Percentiles rank a stretch among this genome's conserved stretches.
Conservation (phyloP, 2,797 vertebrate species). For the Morus bassanus region DNA sequence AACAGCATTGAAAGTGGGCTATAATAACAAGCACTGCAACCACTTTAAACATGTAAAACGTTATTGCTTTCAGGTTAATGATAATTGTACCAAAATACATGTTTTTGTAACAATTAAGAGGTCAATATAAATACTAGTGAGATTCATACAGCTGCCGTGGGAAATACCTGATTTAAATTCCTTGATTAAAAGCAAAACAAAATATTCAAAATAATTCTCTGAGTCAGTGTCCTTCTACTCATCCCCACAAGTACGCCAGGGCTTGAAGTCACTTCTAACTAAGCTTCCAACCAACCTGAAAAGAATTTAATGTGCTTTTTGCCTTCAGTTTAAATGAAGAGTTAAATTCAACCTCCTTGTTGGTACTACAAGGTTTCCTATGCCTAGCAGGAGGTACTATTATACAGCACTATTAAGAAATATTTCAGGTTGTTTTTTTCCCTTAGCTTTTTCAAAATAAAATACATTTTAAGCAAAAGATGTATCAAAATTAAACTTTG, state of each 20-base stretch:
- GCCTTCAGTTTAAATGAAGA: not conserved
- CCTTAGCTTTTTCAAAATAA: not conserved
- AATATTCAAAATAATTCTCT: not conserved
- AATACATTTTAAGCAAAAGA: not conserved
- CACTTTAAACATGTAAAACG: slow-evolving; percentile 68
- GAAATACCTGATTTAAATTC: slow-evolving; percentile 34
- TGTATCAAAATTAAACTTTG: not conserved
- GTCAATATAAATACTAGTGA: slow-evolving; percentile 64
- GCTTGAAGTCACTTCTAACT: not conserved
- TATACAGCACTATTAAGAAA: not conserved
- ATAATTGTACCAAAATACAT: slow-evolving; percentile 73
- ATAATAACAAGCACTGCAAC: slow-evolving; percentile 69
- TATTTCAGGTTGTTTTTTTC: not conserved
- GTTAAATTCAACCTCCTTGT: not conserved
- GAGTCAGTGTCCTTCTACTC: not conserved
- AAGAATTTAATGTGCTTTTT: not conserved
- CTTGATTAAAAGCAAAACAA: slow-evolving; percentile 14
- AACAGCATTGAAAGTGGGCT: slow-evolving; percentile 70
- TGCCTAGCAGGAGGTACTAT: not conserved
- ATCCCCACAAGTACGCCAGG: not conserved
- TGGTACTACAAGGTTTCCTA: not conserved
- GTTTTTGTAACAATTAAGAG: slow-evolving; percentile 73
- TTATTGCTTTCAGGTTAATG: slow-evolving; percentile 74
- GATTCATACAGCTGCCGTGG: slow-evolving; percentile 31
- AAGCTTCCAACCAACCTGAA: not conserved